Evolutionary conservation across 1,140 invertebrate species (phyloP).

Genomic region (Drosophila varians): DNA sequence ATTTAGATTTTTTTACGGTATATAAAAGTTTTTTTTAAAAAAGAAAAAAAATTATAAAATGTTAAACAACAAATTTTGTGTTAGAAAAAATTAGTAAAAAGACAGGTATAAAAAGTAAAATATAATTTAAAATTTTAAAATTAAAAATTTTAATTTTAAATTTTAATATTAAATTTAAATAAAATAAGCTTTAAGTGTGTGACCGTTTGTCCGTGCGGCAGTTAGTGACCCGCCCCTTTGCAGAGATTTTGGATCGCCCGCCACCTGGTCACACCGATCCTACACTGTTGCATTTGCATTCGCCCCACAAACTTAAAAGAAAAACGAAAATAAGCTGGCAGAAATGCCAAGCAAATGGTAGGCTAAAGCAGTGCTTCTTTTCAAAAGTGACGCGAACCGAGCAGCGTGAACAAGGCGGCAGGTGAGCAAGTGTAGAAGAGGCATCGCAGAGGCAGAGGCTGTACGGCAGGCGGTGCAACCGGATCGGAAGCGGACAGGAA

Average conservation of each 20-base stretch:
- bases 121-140: neutral
- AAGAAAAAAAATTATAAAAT: neutral
- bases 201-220: neutral
- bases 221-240: slow-evolving; percentile 10
- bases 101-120: neutral
- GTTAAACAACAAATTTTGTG: neutral
- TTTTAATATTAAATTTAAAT: neutral
- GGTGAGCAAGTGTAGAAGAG: neutral
- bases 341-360: slow-evolving; percentile 69
- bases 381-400: slow-evolving; percentile 25
- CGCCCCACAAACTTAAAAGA: slow-evolving; percentile 21
- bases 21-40: neutral
- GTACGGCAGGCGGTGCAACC: slow-evolving; percentile 5
- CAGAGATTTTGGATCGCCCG: slow-evolving; percentile 2
- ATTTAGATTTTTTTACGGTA: neutral
- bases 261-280: slow-evolving; percentile 14
- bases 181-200: neutral
- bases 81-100: neutral
- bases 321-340: slow-evolving; percentile 18
- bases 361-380: slow-evolving; percentile 36
- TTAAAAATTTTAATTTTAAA: too few relatives aligned
- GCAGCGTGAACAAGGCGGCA: neutral
- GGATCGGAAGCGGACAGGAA: slow-evolving; percentile 46
- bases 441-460: slow-evolving; percentile 1
- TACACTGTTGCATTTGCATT: slow-evolving; percentile 68